Evolutionary conservation across 1,140 invertebrate genomes (phyloP), one percentile per base, ranked within the genome.

Genomic region (Drosophila erecta): DNA sequence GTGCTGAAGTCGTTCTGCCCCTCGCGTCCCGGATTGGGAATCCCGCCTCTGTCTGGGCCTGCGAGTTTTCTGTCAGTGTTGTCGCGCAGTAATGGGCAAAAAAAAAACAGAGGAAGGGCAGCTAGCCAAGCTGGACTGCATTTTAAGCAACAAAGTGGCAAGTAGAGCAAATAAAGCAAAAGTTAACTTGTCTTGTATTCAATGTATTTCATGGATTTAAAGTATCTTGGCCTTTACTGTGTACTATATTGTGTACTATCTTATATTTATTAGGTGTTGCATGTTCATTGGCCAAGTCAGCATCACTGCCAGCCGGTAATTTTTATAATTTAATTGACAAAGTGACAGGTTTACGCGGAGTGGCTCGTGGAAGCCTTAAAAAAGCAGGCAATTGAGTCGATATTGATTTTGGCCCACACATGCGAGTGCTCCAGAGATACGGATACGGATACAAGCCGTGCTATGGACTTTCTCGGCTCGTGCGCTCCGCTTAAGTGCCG

Each of bases 241-340:
- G 27, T 27, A 27, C 27, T 30, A 8, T 30, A 30, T n/a, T n/a
- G n/a, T n/a, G n/a, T n/a, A n/a, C n/a, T n/a, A n/a, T 17, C 17
- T 30, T 7, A 0, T 7, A 10, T 30, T 30, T 7, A 30, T 30
- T 10, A 30, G 8, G 8, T 10, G 30, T 2, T 30, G 7, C 10
- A 38, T 14, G 14, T 14, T 14, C 37, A 17, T 8, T 12, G 12
- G 35, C 58, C 15, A 49, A 49, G n/a, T 11, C 1, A 24, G 14
- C 58, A 66, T 14, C 37, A 15, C 59, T 62, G 14, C 4, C 14
- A 3, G 5, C 40, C 33, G 61, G 62, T 76, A 69, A 79, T 89
- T 79, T 83, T 83, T 87, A 84, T 87, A 83, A 87, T 83, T 87
- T 89, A 87, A 87, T 87, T 87, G 83, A 79, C 79, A 87, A 87